Conservation (phyloP, 2,113 vertebrate species). For the Ammodytes dubius region DNA sequence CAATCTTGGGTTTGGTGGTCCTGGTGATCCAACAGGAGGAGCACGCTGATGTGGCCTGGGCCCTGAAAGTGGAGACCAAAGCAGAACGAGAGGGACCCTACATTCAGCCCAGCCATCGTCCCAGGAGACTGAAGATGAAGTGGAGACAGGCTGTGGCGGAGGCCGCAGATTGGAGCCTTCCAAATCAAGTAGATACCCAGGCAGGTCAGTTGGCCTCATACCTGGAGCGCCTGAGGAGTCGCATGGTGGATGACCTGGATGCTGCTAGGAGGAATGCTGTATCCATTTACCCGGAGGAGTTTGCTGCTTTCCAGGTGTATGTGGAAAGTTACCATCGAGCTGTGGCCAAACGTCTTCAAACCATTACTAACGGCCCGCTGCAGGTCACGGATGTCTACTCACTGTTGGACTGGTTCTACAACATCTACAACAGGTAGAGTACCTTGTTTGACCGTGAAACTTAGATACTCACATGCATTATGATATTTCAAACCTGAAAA, state of each 20-base stretch:
- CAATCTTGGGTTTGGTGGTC: constrained; percentile 87
- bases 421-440: constrained; percentile 90
- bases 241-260: constrained; percentile 88
- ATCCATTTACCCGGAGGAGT: constrained; percentile 89
- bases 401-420: constrained; percentile 92
- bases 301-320: constrained; percentile 88
- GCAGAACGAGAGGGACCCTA: constrained; percentile 33
- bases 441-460: background rate
- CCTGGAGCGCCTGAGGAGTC: constrained; percentile 84
- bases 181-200: constrained; percentile 81
- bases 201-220: constrained; percentile 80
- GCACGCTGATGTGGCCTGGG: constrained; percentile 82
- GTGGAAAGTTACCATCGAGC: constrained; percentile 90
- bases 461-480: background rate
- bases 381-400: constrained; percentile 90
- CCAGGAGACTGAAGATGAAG: constrained; percentile 81
- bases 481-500: background rate
- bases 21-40: constrained; percentile 92
- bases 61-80: constrained; percentile 69
- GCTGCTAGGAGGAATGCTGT: constrained; percentile 87
- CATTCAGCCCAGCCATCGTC: constrained; percentile 73
- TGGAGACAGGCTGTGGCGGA: constrained; percentile 88
- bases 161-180: constrained; percentile 86
- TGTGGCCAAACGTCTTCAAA: constrained; percentile 85
- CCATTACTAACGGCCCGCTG: constrained; percentile 81